Base-by-base conservation (phyloP, 1,140 invertebrate genomes). In the Phortica variegata region DNA sequence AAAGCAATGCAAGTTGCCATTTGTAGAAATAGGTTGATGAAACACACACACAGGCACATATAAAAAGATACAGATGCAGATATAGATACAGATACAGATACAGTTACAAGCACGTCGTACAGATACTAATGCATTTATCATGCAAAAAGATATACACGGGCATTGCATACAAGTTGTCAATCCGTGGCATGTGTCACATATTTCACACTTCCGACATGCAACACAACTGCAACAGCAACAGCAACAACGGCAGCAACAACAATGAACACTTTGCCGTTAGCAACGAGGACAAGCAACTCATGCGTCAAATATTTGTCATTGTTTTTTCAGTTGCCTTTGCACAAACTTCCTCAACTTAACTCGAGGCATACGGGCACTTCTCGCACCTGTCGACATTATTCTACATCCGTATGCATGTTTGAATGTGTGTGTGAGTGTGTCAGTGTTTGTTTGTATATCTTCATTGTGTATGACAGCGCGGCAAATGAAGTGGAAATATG, bases 401-500 rank as follows among this genome's bases (percentile, higher is more conserved):
- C 19, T 43, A 51, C 60, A 60, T 47, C 53, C 62, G 60, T 54
- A 68, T 46, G 56, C 51, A 46, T 60, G 63, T 51, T 26, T 39
- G 17, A 19, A 44, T 47, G 49, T 45, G 49, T 38, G 48, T 34
- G 52, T 26, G 41, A 29, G 12, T 29, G 38, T 37, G 53, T 41
- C 57, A 23, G 23, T 45, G 20, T 52, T 50, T 62, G 56, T 59
- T 66, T n/a, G n/a, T n/a, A 53, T 51, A 65, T 66, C 56, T 62
- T 68, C 62, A 68, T 66, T 66, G 66, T 56, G 61, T 63, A 58
- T 19, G 55, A 43, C 26, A 26, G 41, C 56, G 52, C 43, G 63
- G 58, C 49, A 60, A 66, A 68, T 66, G 63, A 66, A 63, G 63
- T 66, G 63, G 63, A 66, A 66, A 66, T 66, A 68, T 66, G 63